Evolutionary conservation across 1,140 invertebrate genomes (phyloP).

Genomic region (Ostrea edulis): DNA sequence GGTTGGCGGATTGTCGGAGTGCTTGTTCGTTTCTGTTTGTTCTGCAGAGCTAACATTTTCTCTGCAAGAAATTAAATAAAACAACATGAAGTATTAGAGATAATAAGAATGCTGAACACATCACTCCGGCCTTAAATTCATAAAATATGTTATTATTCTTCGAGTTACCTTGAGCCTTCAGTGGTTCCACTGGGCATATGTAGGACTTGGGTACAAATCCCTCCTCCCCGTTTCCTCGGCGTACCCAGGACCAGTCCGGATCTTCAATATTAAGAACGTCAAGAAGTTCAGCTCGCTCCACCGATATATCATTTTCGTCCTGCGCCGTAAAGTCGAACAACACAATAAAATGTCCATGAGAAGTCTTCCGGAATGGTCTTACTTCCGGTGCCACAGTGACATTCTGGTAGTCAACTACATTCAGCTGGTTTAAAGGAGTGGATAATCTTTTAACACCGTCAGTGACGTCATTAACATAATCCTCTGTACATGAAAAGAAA

Average conservation of each 20-base stretch:
- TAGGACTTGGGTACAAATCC: slow-evolving; percentile 97
- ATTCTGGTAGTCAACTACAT: slow-evolving; percentile 25
- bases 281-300: slow-evolving; percentile 95
- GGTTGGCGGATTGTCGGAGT: slow-evolving; percentile 17
- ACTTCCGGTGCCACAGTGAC: slow-evolving; percentile 31
- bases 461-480: slow-evolving; percentile 7
- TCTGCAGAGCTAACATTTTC: neutral
- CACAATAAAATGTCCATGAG: slow-evolving; percentile 93
- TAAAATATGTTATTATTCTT: no score
- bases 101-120: no score
- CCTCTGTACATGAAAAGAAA: neutral
- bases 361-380: slow-evolving; percentile 94
- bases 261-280: slow-evolving; percentile 96
- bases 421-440: neutral
- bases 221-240: slow-evolving; percentile 93
- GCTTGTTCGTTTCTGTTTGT: slow-evolving; percentile 21
- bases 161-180: slow-evolving; percentile 54
- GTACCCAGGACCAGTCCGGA: slow-evolving; percentile 97
- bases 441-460: neutral
- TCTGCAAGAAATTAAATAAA: neutral
- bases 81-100: no score
- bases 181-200: slow-evolving; percentile 84
- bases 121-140: no score
- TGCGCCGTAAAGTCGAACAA: slow-evolving; percentile 94
- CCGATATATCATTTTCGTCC: slow-evolving; percentile 96